Evolutionary conservation across 2,888 invertebrate genomes (phyloP).

Genomic region (Plusia festucae): DNA sequence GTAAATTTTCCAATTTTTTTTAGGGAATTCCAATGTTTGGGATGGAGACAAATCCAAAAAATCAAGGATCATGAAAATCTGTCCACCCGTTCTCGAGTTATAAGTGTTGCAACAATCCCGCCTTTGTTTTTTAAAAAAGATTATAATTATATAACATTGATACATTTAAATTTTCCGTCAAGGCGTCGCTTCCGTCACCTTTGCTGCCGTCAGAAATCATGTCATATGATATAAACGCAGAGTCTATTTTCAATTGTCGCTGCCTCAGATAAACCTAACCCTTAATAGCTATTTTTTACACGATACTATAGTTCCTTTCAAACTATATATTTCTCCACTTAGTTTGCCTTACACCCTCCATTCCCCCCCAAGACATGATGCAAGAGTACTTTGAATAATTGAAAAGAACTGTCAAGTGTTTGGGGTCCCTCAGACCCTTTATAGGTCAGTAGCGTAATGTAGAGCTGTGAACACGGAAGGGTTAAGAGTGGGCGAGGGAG

Average conservation of each 20-base stretch:
- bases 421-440: slow-evolving; percentile 69
- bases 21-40: too few relatives aligned
- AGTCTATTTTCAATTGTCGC: background rate
- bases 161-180: too few relatives aligned
- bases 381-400: slow-evolving; percentile 85
- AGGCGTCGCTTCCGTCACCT: too few relatives aligned
- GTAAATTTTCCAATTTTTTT: too few relatives aligned
- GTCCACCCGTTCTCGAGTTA: too few relatives aligned
- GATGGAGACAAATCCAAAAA: too few relatives aligned
- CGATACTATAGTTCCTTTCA: background rate
- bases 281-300: slow-evolving; percentile 5
- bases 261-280: background rate
- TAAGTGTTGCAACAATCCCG: too few relatives aligned
- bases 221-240: background rate
- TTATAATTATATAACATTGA: too few relatives aligned
- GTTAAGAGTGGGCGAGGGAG: slow-evolving; percentile 67
- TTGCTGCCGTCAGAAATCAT: background rate
- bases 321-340: slow-evolving; percentile 32
- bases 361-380: slow-evolving; percentile 56
- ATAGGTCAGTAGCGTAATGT: slow-evolving; percentile 80
- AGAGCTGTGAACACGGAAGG: slow-evolving; percentile 63
- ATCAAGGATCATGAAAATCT: too few relatives aligned
- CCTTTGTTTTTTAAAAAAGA: too few relatives aligned
- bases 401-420: slow-evolving; percentile 78
- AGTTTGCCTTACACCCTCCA: slow-evolving; percentile 40